Percentiles rank a stretch among this genome's conserved stretches.
Evolutionary conservation across 2,797 vertebrate genomes (phyloP).

Genomic region (Macroramphosus scolopax): DNA sequence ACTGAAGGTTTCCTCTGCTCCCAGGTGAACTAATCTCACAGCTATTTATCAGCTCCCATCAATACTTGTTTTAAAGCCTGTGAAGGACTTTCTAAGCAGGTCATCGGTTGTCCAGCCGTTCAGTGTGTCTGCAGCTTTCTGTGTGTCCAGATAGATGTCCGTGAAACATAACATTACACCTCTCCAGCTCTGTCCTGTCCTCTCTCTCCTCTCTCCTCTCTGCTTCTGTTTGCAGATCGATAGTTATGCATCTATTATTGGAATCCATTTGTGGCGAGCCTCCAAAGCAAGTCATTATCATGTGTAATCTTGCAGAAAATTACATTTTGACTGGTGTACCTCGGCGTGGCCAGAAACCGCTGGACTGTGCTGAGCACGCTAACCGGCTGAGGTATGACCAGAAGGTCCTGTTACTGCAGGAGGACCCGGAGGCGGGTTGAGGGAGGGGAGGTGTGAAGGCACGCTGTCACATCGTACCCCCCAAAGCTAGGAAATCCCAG

Average conservation of each 20-base stretch:
- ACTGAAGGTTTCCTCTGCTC: constrained; percentile 53
- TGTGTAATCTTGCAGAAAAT: constrained; percentile 89
- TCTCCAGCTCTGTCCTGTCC: constrained; percentile 5
- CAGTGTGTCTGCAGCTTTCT: constrained; percentile 14
- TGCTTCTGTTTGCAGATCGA: constrained; percentile 76
- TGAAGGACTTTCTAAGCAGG: constrained; percentile 52
- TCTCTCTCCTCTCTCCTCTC: not conserved
- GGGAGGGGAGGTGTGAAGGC: not conserved
- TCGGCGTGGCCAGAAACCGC: constrained; percentile 58
- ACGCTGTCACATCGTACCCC: constrained; percentile 6
- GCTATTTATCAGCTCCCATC: constrained; percentile 41
- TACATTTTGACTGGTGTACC: constrained; percentile 79
- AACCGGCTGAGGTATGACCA: constrained; percentile 36
- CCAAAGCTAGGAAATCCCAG: constrained; percentile 17
- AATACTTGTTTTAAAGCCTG: constrained; percentile 15
- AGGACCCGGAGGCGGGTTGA: constrained; percentile 6
- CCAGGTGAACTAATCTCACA: constrained; percentile 62
- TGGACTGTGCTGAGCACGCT: constrained; percentile 62
- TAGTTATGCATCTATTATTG: constrained; percentile 81
- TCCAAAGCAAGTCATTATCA: constrained; percentile 82
- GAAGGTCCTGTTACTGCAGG: constrained; percentile 27
- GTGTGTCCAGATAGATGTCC: constrained; percentile 1
- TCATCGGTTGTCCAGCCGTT: constrained; percentile 28
- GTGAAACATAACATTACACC: constrained; percentile 24
- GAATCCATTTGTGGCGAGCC: constrained; percentile 74